Conservation (phyloP, 2,888 invertebrate species). For the Melinaea marsaeus region DNA sequence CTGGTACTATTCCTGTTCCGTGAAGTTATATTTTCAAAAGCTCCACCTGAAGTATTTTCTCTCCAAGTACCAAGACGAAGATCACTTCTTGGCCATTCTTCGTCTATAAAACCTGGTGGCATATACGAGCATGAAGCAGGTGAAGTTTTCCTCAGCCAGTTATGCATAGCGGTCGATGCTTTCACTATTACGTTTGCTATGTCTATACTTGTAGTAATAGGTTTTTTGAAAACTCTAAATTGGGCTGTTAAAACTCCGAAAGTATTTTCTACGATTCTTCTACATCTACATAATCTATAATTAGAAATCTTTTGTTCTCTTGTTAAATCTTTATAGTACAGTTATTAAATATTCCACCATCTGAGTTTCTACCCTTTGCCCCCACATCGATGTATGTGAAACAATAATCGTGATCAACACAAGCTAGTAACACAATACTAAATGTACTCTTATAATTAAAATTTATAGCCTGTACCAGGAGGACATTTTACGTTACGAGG, state of each 20-base stretch:
- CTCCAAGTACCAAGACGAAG: slow-evolving; percentile 21
- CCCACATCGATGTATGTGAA: too few species aligned
- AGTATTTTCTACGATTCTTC: slow-evolving; percentile 28
- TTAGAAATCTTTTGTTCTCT: slow-evolving; percentile 20
- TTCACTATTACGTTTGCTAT: slow-evolving; percentile 21
- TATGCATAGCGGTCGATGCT: slow-evolving; percentile 21
- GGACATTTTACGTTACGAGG: too few species aligned
- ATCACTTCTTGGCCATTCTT: slow-evolving; percentile 7
- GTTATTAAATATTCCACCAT: too few species aligned
- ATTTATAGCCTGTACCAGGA: too few species aligned
- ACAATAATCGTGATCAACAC: too few species aligned
- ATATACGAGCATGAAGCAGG: neutral
- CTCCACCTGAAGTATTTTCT: slow-evolving; percentile 22
- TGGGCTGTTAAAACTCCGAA: slow-evolving; percentile 23
- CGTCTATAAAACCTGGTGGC: slow-evolving; percentile 21
- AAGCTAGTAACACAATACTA: too few species aligned
- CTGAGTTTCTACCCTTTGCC: too few species aligned
- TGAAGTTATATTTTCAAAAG: slow-evolving; percentile 23
- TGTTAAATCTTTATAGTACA: too few species aligned
- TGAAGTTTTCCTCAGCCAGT: slow-evolving; percentile 22
- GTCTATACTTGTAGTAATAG: slow-evolving; percentile 8
- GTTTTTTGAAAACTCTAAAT: slow-evolving; percentile 22
- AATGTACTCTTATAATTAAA: too few species aligned
- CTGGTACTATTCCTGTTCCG: slow-evolving; percentile 25
- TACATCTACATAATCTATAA: slow-evolving; percentile 23